phyloP scores from a whole-genome alignment of 2,888 invertebrate species.

The Epiblema foenella region DNA sequence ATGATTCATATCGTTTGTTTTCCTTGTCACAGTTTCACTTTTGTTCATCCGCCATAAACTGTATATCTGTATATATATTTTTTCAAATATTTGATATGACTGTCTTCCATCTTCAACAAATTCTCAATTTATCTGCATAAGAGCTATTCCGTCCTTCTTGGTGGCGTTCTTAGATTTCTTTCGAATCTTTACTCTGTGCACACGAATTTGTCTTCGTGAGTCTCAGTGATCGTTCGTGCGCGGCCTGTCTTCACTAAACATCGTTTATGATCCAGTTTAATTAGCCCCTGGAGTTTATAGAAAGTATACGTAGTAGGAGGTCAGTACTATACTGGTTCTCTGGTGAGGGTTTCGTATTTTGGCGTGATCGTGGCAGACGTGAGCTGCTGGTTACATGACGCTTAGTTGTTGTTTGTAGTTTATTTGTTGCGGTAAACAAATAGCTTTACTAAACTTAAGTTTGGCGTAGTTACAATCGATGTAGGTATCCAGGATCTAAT shows the following conservation, averaged over 20 bases:
- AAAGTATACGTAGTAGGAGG: not conserved
- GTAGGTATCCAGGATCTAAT: too few relatives aligned
- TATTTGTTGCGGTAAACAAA: not conserved
- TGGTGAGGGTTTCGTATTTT: not conserved
- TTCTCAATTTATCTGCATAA: too few relatives aligned
- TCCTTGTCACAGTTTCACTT: too few relatives aligned
- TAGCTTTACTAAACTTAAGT: not conserved
- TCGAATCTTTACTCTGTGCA: too few relatives aligned
- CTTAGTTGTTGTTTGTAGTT: not conserved
- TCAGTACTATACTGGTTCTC: not conserved
- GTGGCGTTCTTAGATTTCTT: too few relatives aligned
- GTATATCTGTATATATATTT: too few relatives aligned
- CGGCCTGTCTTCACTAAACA: not conserved
- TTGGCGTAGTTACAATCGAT: not conserved
- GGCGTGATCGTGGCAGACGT: conserved; percentile 12
- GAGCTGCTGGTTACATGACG: conserved; percentile 1
- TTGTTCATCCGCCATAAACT: too few relatives aligned
- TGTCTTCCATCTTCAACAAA: too few relatives aligned
- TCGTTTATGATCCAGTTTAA: not conserved
- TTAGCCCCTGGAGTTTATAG: not conserved
- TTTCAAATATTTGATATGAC: too few relatives aligned
- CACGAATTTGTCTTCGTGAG: conserved; percentile 44
- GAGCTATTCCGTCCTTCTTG: too few relatives aligned
- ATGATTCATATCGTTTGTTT: too few relatives aligned
- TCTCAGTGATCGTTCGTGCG: not conserved